Evolutionary conservation across 92 coral and sea anemone species (phyloP).

Genomic region (Epizoanthus scotinus): DNA sequence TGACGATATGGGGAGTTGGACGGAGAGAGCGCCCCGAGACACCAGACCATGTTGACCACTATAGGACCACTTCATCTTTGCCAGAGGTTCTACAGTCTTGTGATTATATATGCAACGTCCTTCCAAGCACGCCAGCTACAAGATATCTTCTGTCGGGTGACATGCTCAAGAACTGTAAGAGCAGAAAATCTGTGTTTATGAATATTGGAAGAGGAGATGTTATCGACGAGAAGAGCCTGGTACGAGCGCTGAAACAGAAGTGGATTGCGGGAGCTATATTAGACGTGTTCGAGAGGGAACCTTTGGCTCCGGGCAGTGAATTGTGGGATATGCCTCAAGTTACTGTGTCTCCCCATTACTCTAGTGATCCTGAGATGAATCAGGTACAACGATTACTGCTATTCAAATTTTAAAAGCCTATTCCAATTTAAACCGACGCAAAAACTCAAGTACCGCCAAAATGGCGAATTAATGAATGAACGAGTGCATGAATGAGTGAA

Average conservation of each 20-base stretch:
- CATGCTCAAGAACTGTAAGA: conserved; percentile 69
- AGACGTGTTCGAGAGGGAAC: conserved; percentile 88
- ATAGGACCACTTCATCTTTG: conserved; percentile 56
- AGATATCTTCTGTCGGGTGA: conserved; percentile 74
- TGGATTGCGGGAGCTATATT: conserved; percentile 93
- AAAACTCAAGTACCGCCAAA: too few relatives aligned
- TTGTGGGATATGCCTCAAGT: conserved; percentile 88
- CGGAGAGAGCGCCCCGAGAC: conserved; percentile 46
- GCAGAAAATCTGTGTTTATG: conserved; percentile 70
- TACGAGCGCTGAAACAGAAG: conserved; percentile 68
- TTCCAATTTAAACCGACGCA: too few relatives aligned
- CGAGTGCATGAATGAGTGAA: too few relatives aligned
- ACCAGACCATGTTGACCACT: conserved; percentile 72
- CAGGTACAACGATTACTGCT: too few relatives aligned
- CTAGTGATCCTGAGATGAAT: conserved; percentile 53
- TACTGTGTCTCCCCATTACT: conserved; percentile 79
- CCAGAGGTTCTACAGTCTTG: conserved; percentile 72
- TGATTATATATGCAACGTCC: conserved; percentile 83
- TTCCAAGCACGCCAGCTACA: conserved; percentile 88
- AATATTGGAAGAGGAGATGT: conserved; percentile 95
- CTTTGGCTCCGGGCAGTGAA: conserved; percentile 74
- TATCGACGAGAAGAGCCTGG: conserved; percentile 72
- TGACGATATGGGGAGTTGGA: conserved; percentile 86
- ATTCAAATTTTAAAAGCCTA: too few relatives aligned
- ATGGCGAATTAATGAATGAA: too few relatives aligned